phyloP scores from a whole-genome alignment of 2,888 invertebrate species.

The Cinara cedri region DNA sequence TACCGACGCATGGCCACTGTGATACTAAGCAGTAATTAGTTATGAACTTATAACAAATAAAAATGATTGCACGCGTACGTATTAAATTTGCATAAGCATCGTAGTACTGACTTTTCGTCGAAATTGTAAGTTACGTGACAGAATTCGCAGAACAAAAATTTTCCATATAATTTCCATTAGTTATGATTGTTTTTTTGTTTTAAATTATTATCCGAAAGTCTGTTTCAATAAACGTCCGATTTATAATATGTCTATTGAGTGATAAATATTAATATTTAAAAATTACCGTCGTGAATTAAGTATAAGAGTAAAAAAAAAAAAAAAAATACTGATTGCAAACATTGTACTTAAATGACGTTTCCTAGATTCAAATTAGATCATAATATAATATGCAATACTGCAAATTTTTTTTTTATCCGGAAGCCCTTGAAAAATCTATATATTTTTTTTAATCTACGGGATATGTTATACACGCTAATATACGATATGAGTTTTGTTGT shows the following conservation, averaged over 20 bases:
- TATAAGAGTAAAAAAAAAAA: background rate
- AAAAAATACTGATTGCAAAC: background rate
- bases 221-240: no score
- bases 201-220: no score
- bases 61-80: background rate
- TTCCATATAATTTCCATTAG: constrained; percentile 8
- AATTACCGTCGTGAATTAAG: background rate
- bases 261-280: background rate
- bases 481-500: background rate
- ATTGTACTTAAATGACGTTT: background rate
- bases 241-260: no score
- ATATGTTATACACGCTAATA: background rate
- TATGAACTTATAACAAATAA: background rate
- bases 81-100: background rate
- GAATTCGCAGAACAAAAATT: background rate
- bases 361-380: background rate
- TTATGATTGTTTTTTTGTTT: background rate
- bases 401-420: background rate
- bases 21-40: background rate
- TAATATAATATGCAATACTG: background rate
- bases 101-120: background rate
- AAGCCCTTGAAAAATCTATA: no score
- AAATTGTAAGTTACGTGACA: constrained; percentile 2
- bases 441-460: background rate
- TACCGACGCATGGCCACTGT: background rate